Conservation (phyloP, 1,140 invertebrate species). For the Coelopa frigida region DNA sequence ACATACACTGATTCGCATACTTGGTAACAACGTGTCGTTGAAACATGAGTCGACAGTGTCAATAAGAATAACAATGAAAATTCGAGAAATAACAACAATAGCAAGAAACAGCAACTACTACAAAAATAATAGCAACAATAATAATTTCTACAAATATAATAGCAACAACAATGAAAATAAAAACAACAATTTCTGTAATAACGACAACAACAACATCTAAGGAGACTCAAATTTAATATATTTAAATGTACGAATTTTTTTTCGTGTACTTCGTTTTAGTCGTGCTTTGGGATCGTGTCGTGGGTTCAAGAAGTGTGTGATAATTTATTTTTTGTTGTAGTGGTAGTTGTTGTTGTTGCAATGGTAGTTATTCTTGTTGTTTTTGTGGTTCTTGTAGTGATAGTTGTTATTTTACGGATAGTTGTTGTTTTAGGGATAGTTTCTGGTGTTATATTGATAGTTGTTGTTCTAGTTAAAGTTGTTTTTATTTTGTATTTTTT, state of each 20-base stretch:
- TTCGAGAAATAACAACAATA: too few species aligned
- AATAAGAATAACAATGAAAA: too few species aligned
- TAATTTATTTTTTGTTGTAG: slow-evolving; percentile 7
- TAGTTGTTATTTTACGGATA: not conserved
- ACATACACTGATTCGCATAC: too few species aligned
- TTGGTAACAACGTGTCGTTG: too few species aligned
- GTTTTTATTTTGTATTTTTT: slow-evolving; percentile 4
- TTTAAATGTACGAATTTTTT: slow-evolving; percentile 1
- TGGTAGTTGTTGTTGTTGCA: slow-evolving; percentile 2
- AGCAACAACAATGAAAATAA: not conserved
- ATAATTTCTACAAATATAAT: slow-evolving; percentile 3
- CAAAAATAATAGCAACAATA: too few species aligned
- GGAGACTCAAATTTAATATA: slow-evolving; percentile 11
- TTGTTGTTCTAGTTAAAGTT: not conserved
- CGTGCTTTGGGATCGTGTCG: not conserved
- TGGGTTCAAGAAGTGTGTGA: too few species aligned
- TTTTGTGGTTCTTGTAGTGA: not conserved
- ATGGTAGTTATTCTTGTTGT: not conserved
- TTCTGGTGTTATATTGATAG: not conserved
- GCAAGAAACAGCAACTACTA: too few species aligned
- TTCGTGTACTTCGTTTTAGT: not conserved
- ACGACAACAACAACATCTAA: slow-evolving; percentile 8
- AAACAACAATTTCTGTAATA: slow-evolving; percentile 7
- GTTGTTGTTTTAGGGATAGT: not conserved
- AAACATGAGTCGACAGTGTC: too few species aligned